Base-by-base conservation (phyloP, 1,140 invertebrate species). In the Euura lappo region DNA sequence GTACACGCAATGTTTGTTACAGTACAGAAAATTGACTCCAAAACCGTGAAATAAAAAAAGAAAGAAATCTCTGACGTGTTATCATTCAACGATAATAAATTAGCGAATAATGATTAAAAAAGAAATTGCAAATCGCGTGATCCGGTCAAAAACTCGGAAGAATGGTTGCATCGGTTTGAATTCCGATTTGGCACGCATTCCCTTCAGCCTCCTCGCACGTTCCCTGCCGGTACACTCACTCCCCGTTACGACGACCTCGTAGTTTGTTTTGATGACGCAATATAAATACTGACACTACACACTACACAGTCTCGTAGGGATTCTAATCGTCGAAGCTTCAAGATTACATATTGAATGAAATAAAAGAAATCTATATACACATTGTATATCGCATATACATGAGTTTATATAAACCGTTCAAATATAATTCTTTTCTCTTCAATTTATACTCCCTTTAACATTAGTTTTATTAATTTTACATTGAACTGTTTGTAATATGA, bases 101-200 rank as follows among this genome's bases (percentile, higher is more conserved):
- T n/a, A n/a, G 51, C 51, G 51, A 60, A 60, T n/a, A 60, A 60
- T 60, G 51, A 60, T 8, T 60, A 8, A 60, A 60, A 11, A 60
- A 60, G 51, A n/a, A 60, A 6, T n/a, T n/a, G n/a, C n/a, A n/a
- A 60, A 60, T 60, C 51, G 51, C n/a, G n/a, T 60, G 4, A 60
- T n/a, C 8, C 51, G 51, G 13, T 3, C 6, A 6, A n/a, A 8
- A 60, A 60, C 6, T 4, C 6, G 13, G 13, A 3, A 60, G 13
- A 11, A 60, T 60, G 5, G 51, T 8, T 60, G 13, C 13, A 60
- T 60, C 51, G 51, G 51, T 60, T 8, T 60, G 8, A 60, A 60
- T 60, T 60, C 51, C 51, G 8, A 60, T 60, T 60, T 60, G 51
- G 51, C 51, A 60, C 51, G 51, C 51, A 60, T 60, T 60, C 51